phyloP scores from a whole-genome alignment of 2,888 invertebrate genomes.

The Merodon equestris region DNA sequence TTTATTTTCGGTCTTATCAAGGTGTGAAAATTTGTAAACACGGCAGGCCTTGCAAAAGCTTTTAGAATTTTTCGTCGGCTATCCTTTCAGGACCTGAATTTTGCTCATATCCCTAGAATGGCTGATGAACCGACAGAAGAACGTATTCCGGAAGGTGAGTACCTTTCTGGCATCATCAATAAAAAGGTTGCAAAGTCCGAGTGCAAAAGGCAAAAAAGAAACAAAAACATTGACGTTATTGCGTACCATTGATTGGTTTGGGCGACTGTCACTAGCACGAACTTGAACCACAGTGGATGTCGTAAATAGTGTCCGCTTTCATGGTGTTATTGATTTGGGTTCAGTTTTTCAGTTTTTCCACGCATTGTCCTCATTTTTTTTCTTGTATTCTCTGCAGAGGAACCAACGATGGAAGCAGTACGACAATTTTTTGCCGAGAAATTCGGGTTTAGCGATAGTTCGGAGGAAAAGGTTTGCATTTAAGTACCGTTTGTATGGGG shows the following conservation, averaged over 20 bases:
- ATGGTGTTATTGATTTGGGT: neutral
- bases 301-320: neutral
- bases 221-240: conserved; percentile 1
- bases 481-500: neutral
- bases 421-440: conserved; percentile 84
- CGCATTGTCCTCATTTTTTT: no score
- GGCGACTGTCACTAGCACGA: neutral
- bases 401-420: conserved; percentile 83
- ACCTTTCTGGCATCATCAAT: neutral
- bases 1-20: conserved; percentile 19
- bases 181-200: neutral
- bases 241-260: conserved; percentile 9
- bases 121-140: conserved; percentile 15
- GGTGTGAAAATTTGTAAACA: conserved; percentile 38
- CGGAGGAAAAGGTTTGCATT: conserved; percentile 59
- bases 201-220: no score
- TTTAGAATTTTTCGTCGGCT: conserved; percentile 9
- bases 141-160: conserved; percentile 19
- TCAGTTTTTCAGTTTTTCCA: no score
- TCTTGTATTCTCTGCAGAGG: conserved; percentile 44
- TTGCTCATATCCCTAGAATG: conserved; percentile 25
- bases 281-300: conserved; percentile 26
- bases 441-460: conserved; percentile 80
- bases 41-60: conserved; percentile 12
- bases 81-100: conserved; percentile 15